phyloP scores from a whole-genome alignment of 2,888 invertebrate species.

The Coelopa pilipes region DNA sequence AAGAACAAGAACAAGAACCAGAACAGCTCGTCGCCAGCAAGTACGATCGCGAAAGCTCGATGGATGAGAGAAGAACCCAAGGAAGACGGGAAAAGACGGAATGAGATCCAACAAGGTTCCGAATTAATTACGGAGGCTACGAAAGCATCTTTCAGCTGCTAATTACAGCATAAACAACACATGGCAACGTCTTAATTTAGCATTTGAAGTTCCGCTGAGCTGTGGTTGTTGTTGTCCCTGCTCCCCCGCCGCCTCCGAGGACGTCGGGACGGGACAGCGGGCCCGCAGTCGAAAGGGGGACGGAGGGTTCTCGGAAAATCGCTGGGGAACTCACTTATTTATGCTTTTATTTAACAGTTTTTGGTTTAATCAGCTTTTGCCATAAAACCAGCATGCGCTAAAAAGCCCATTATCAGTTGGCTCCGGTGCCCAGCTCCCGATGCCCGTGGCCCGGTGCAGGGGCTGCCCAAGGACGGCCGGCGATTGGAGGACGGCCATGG shows the following conservation, averaged over 20 bases:
- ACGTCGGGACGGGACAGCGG: no score
- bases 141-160: neutral
- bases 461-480: neutral
- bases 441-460: no score
- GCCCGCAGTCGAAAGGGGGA: neutral
- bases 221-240: no score
- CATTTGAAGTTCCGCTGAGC: no score
- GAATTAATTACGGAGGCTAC: constrained; percentile 3
- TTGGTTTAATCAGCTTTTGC: constrained; percentile 5
- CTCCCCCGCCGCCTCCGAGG: no score
- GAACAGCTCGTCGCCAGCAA: no score
- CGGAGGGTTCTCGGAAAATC: neutral
- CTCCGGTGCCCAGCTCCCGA: no score
- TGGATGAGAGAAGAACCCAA: no score
- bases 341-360: constrained; percentile 7
- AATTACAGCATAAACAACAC: constrained; percentile 7
- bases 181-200: neutral
- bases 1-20: no score
- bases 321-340: neutral
- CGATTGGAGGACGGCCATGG: neutral
- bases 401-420: neutral
- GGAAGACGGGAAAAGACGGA: neutral
- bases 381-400: constrained; percentile 16
- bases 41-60: no score
- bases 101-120: neutral